Conservation (phyloP, 2,888 invertebrate genomes). For the Diaprepes abbreviatus region DNA sequence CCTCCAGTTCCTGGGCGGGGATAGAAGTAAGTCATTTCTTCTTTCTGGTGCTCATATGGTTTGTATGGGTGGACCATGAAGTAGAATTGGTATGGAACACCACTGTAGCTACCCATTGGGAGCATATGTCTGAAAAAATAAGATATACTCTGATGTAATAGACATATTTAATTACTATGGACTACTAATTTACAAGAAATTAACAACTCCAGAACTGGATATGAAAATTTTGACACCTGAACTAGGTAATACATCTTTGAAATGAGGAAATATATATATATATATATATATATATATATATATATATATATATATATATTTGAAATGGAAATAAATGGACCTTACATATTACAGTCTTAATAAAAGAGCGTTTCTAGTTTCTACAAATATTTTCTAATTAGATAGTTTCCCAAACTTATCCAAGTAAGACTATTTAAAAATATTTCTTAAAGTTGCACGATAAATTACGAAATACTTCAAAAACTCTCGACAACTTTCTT, state of each 20-base stretch:
- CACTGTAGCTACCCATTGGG: conserved; percentile 78
- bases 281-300: no score
- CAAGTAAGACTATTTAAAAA: not conserved
- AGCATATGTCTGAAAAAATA: conserved; percentile 70
- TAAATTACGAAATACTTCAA: not conserved
- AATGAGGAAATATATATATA: no score
- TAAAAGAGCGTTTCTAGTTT: no score
- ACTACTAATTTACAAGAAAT: no score
- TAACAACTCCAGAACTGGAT: no score
- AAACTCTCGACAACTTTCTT: not conserved
- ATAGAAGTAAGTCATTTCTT: conserved; percentile 44
- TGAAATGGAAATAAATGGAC: no score
- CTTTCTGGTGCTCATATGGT: conserved; percentile 56
- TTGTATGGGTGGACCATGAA: conserved; percentile 69
- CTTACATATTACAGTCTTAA: no score
- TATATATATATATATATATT: not conserved
- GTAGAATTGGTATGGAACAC: conserved; percentile 72
- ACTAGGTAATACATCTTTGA: no score
- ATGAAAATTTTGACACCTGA: no score
- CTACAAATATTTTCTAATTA: not conserved
- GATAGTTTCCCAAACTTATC: no score
- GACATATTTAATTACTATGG: no score
- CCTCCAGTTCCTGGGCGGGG: conserved; percentile 55
- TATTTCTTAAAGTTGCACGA: not conserved
- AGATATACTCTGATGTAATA: no score